Conservation (phyloP, 1,140 invertebrate genomes). For the Pseudomyrmex concolor region DNA sequence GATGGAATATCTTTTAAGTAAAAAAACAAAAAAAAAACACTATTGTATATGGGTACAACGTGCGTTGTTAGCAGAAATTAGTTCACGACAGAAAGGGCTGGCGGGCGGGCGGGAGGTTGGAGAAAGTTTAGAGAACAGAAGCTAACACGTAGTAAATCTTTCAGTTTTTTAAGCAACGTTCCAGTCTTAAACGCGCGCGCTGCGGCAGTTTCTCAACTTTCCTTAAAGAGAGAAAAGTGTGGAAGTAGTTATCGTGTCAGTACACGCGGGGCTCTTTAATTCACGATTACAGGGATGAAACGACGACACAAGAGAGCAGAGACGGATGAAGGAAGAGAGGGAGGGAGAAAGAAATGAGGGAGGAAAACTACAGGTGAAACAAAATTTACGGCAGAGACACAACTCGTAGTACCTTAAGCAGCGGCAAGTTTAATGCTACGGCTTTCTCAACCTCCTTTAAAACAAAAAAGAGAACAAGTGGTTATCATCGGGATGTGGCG, state of each 20-base stretch:
- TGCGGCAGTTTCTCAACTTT: not conserved
- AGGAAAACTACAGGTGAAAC: conserved; percentile 24
- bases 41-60: too few relatives aligned
- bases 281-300: conserved; percentile 42
- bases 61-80: too few relatives aligned
- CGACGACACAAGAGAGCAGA: not conserved
- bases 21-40: too few relatives aligned
- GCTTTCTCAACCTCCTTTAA: conserved; percentile 60
- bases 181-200: not conserved
- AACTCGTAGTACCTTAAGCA: conserved; percentile 47
- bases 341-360: too few relatives aligned
- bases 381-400: conserved; percentile 53
- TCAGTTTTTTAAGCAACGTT: conserved; percentile 12
- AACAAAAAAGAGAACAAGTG: conserved; percentile 37
- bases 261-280: conserved; percentile 17
- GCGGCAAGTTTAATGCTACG: conserved; percentile 60
- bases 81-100: too few relatives aligned
- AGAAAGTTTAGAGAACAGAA: too few relatives aligned
- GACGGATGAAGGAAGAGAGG: too few relatives aligned
- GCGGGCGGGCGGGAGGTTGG: not conserved
- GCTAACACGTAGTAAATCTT: conserved; percentile 3
- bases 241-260: conserved; percentile 4
- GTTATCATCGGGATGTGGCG: conserved; percentile 37
- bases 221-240: conserved; percentile 2
- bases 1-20: too few relatives aligned